phyloP scores from a whole-genome alignment of 2,113 vertebrate species.

The Microcebus murinus region DNA sequence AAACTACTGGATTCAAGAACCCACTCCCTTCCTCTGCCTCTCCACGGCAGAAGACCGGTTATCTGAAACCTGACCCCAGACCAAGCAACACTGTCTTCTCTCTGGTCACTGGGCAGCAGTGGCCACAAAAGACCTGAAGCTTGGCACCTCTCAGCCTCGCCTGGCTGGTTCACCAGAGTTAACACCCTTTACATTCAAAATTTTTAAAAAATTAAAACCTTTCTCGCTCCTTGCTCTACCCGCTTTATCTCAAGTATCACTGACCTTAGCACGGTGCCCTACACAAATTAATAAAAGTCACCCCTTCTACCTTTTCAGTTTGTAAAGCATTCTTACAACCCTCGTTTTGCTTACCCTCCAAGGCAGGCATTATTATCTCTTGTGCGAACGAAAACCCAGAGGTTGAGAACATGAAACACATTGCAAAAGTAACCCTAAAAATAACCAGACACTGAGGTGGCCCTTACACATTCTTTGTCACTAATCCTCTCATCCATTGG shows the following conservation, averaged over 20 bases:
- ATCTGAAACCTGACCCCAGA: conserved; percentile 49
- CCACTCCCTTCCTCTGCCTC: not conserved
- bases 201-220: not conserved
- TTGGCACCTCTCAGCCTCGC: not conserved
- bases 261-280: not conserved
- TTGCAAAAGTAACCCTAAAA: not conserved
- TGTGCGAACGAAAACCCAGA: conserved; percentile 38
- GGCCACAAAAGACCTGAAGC: not conserved
- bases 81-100: not conserved
- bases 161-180: not conserved
- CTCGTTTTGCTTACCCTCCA: not conserved
- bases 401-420: not conserved
- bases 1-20: not conserved
- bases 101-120: not conserved
- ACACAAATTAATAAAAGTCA: not conserved
- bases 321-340: not conserved
- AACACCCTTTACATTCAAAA: not conserved
- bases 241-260: not conserved
- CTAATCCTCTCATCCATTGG: not conserved
- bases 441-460: not conserved
- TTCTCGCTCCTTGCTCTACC: not conserved
- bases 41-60: not conserved
- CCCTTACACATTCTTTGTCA: not conserved
- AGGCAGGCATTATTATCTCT: not conserved
- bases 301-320: not conserved